These are phyloP conservation scores for Leptinotarsa undecemlineata DNA, from an alignment of 1,140 invertebrate species.

Conservation along the genomic window DNA sequence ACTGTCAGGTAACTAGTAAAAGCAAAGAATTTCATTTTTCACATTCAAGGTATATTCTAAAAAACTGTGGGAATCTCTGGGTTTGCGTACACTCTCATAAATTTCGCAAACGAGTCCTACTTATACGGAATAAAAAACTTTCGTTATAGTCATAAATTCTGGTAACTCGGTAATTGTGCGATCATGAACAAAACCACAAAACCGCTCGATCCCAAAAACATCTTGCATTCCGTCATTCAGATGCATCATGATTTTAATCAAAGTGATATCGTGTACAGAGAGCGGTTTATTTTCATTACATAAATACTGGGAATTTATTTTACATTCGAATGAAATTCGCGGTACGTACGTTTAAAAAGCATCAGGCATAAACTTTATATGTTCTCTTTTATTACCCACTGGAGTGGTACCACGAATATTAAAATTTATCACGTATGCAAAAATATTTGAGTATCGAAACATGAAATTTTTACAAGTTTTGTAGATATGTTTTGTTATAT, in stretches of 20 bases:
- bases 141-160: background rate
- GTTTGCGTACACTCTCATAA: background rate
- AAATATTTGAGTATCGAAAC: background rate
- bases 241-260: conserved; percentile 6
- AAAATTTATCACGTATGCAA: background rate
- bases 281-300: conserved; percentile 13
- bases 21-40: background rate
- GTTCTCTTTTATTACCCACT: background rate
- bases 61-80: conserved; percentile 5
- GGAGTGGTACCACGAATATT: background rate
- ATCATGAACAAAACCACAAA: conserved; percentile 1
- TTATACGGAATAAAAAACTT: background rate
- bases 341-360: background rate
- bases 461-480: background rate
- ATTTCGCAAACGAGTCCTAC: conserved; percentile 5
- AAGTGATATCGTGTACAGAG: background rate
- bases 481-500: no score
- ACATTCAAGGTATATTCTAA: background rate
- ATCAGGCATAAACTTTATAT: conserved; percentile 4
- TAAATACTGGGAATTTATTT: conserved; percentile 19
- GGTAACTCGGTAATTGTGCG: conserved; percentile 1
- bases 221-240: conserved; percentile 2
- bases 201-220: background rate
- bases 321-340: conserved; percentile 11
- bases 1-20: background rate